Percentiles rank a stretch among this genome's conserved stretches.
phyloP scores from a whole-genome alignment of 2,888 invertebrate species.

The Aphelenchoides bicaudatus region DNA sequence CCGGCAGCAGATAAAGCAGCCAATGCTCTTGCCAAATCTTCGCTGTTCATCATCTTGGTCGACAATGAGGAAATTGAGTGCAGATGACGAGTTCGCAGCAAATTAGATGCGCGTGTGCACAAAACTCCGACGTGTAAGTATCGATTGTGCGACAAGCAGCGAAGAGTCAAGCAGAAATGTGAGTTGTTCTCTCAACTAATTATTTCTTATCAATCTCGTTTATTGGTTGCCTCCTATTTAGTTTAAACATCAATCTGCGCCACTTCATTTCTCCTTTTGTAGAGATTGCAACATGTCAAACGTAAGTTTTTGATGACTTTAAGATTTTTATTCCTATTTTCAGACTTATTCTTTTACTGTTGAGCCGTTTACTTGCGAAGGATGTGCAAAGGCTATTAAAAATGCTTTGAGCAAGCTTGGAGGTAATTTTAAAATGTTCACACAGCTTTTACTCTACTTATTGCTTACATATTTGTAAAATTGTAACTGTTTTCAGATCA shows the following conservation, averaged over 20 bases:
- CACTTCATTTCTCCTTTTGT: not conserved
- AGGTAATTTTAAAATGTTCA: slow-evolving; percentile 38
- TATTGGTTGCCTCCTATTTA: too few species aligned
- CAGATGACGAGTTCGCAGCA: too few species aligned
- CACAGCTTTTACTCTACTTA: not conserved
- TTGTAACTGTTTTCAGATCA: slow-evolving; percentile 44
- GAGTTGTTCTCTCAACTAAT: not conserved
- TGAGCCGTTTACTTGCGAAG: slow-evolving; percentile 89
- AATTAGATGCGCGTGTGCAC: too few species aligned
- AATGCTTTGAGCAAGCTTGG: slow-evolving; percentile 78
- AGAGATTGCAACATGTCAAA: slow-evolving; percentile 6
- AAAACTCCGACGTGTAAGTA: too few species aligned
- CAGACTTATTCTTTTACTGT: slow-evolving; percentile 76
- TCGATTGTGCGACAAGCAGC: too few species aligned
- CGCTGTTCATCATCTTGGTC: slow-evolving; percentile 11
- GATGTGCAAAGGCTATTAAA: slow-evolving; percentile 83
- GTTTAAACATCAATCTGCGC: too few species aligned
- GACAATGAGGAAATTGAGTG: not conserved
- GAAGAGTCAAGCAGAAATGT: too few species aligned
- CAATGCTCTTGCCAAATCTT: slow-evolving; percentile 18
- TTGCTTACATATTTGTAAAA: not conserved
- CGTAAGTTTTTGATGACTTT: not conserved
- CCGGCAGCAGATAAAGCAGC: not conserved
- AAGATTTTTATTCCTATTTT: slow-evolving; percentile 21
- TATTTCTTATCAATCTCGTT: too few species aligned